Evolutionary conservation across 2,888 invertebrate species (phyloP), one percentile per base, ranked within the genome.

Genomic region (Andrena haemorrhoa): DNA sequence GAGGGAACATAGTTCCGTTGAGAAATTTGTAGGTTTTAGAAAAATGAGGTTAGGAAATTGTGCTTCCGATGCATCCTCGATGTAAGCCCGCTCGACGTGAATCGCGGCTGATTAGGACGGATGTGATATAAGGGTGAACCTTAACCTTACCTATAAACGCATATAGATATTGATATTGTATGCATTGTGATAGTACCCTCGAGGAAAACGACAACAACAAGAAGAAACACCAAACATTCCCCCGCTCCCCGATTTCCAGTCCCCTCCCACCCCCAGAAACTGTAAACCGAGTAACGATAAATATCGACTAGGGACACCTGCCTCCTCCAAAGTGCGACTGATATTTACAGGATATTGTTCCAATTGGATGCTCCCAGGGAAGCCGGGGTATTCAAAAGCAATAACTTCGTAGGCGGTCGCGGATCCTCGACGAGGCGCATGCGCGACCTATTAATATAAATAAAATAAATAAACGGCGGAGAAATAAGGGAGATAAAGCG

Each of bases 331-430:
- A 77, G 76, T 84, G 90, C 90, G 92, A 93, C 93, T 93, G 94
- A 93, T 94, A 93, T 94, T 93, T 93, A 92, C 91, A 93, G 93
- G 92, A 93, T 94, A 93, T 93, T 94, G 93, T 93, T 93, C 92
- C 93, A 91, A 90, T 91, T 92, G 92, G 93, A 93, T 93, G 89
- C 85, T 93, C 93, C 93, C 93, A 92, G 89, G 89, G 90, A 92
- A 92, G 92, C 93, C 93, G 93, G 92, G 92, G 93, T 93, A 93
- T 93, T 93, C 91, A 93, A 93, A 93, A 93, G 93, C 93, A 93
- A 93, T 93, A 93, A 91, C 88, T 90, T 93, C 88, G 93, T 93
- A 93, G 86, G 31, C 84, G 88, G 85, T 82, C 86, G 85, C 84
- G 79, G 69, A 51, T 78, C 80, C 82, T 79, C 78, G 70, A 63